Percentiles rank a stretch among this genome's conserved stretches.
phyloP scores from a whole-genome alignment of 2,113 vertebrate genomes.

The Tetrax tetrax region DNA sequence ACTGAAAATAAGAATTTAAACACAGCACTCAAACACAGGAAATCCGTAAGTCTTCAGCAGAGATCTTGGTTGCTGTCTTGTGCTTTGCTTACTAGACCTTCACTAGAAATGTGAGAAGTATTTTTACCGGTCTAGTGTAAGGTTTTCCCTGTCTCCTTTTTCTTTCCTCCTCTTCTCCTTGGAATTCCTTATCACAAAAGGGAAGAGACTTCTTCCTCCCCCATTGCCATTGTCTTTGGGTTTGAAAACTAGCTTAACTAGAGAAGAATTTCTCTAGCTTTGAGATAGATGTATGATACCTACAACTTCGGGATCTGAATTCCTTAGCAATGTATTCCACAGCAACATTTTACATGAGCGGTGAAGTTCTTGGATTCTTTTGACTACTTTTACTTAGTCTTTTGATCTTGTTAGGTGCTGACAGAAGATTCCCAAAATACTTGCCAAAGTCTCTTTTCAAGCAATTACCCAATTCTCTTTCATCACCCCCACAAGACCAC shows the following conservation, averaged over 20 bases:
- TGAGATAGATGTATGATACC: not conserved
- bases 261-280: not conserved
- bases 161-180: not conserved
- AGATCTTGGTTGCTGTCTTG: not conserved
- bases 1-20: not conserved
- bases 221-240: not conserved
- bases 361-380: not conserved
- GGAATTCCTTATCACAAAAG: not conserved
- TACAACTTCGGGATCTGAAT: not conserved
- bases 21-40: not conserved
- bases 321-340: not conserved
- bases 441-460: not conserved
- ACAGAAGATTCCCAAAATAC: not conserved
- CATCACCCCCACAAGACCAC: accelerated
- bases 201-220: not conserved
- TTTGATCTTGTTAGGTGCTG: not conserved
- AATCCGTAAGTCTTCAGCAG: not conserved
- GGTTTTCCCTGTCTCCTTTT: not conserved
- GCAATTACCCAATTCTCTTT: not conserved
- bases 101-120: not conserved
- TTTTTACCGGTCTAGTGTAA: not conserved
- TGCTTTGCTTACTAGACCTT: not conserved
- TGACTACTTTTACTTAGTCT: not conserved
- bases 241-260: not conserved
- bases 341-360: accelerated